These are phyloP conservation scores for Ladona fulva DNA, from an alignment of 1,140 invertebrate species.

Conservation along the genomic window DNA sequence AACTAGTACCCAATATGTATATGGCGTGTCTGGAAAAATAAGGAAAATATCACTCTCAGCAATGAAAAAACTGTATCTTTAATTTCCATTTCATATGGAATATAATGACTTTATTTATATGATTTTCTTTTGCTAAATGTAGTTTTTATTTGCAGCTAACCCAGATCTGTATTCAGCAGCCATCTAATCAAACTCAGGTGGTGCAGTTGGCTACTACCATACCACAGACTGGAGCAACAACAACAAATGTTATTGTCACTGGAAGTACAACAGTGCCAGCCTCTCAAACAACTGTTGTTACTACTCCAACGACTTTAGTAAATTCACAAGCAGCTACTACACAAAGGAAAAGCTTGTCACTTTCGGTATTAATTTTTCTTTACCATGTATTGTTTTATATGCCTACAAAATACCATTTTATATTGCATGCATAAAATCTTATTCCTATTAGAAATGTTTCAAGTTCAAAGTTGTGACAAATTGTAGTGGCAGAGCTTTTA, in stretches of 20 bases:
- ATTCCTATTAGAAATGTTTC: too few species aligned
- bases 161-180: neutral
- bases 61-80: too few species aligned
- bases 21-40: too few species aligned
- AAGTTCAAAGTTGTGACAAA: too few species aligned
- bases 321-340: neutral
- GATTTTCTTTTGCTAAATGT: neutral
- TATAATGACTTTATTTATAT: too few species aligned
- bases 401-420: too few species aligned
- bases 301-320: neutral
- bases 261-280: neutral
- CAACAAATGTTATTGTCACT: neutral
- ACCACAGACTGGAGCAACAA: conserved; percentile 3
- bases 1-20: too few species aligned
- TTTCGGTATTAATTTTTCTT: neutral
- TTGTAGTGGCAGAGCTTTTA: too few species aligned
- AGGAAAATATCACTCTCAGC: too few species aligned
- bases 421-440: too few species aligned
- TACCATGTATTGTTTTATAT: too few species aligned
- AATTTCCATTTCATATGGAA: too few species aligned
- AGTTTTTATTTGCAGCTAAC: neutral
- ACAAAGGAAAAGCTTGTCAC: neutral
- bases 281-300: neutral
- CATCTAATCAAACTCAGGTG: neutral
- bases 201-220: neutral